phyloP scores from a whole-genome alignment of 2,113 vertebrate genomes.

The Sigmodon hispidus region DNA sequence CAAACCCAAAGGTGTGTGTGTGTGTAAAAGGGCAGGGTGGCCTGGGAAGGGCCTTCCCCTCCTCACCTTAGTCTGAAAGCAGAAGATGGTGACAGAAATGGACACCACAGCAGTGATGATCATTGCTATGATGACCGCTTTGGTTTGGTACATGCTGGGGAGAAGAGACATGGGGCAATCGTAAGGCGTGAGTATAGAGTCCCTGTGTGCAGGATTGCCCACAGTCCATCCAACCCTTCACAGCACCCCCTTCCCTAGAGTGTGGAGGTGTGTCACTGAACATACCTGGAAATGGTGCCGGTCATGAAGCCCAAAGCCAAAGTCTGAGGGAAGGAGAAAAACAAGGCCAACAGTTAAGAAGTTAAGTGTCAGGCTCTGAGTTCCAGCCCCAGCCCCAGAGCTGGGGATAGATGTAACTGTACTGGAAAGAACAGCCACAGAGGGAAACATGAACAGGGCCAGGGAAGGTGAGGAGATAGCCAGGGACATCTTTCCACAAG shows the following conservation, averaged over 20 bases:
- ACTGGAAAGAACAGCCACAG: not conserved
- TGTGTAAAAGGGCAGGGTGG: not conserved
- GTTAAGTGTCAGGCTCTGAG: not conserved
- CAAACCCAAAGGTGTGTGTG: not conserved
- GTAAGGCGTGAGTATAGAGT: not conserved
- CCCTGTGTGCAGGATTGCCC: not conserved
- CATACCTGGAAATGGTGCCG: conserved; percentile 93
- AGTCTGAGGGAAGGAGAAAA: conserved; percentile 86
- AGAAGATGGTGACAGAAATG: conserved; percentile 94
- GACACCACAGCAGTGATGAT: conserved; percentile 94
- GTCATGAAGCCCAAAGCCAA: conserved; percentile 94
- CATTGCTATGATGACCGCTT: conserved; percentile 92
- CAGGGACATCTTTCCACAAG: not conserved
- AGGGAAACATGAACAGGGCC: not conserved
- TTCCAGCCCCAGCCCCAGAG: not conserved
- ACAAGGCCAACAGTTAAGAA: conserved; percentile 7
- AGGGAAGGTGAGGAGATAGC: not conserved
- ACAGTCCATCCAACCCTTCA: not conserved
- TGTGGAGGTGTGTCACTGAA: not conserved
- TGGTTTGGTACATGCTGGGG: conserved; percentile 89
- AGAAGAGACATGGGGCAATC: not conserved
- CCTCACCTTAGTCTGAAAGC: conserved; percentile 97
- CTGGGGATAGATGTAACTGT: not conserved
- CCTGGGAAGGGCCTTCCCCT: not conserved
- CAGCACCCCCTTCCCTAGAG: rapidly evolving